Conservation (phyloP, 2,113 vertebrate species). For the Pterocles burchelli region DNA sequence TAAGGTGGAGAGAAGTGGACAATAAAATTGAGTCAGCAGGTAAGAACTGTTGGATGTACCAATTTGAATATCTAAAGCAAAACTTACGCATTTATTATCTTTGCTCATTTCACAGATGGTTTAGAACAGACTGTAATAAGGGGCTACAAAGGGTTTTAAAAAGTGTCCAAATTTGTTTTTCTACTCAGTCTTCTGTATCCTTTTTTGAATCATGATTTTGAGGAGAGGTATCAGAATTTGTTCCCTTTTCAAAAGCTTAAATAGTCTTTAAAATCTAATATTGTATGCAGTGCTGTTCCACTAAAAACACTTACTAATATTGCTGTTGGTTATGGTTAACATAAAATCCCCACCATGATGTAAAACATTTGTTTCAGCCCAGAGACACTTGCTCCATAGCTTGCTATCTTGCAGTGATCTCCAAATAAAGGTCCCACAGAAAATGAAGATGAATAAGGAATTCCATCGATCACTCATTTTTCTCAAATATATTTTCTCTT, state of each 20-base stretch:
- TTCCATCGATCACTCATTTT: not conserved
- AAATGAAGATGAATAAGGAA: not conserved
- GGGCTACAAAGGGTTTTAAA: not conserved
- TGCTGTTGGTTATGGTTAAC: not conserved
- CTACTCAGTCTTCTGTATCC: not conserved
- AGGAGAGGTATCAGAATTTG: not conserved
- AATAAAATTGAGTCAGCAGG: constrained; percentile 12
- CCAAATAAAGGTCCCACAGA: not conserved
- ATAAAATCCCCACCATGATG: not conserved
- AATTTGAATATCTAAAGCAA: not conserved
- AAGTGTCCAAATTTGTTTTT: not conserved
- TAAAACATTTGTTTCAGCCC: not conserved
- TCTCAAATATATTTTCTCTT: not conserved
- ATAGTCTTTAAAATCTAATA: not conserved
- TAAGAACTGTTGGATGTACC: not conserved
- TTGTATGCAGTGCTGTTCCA: not conserved
- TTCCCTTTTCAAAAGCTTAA: not conserved
- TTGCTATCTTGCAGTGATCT: not conserved
- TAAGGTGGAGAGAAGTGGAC: not conserved
- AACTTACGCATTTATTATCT: not conserved
- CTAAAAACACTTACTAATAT: not conserved
- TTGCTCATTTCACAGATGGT: not conserved
- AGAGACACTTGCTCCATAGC: not conserved
- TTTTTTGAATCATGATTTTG: not conserved
- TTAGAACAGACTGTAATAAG: not conserved